Conservation (phyloP, 2,888 invertebrate species). For the Synergus japonicus region DNA sequence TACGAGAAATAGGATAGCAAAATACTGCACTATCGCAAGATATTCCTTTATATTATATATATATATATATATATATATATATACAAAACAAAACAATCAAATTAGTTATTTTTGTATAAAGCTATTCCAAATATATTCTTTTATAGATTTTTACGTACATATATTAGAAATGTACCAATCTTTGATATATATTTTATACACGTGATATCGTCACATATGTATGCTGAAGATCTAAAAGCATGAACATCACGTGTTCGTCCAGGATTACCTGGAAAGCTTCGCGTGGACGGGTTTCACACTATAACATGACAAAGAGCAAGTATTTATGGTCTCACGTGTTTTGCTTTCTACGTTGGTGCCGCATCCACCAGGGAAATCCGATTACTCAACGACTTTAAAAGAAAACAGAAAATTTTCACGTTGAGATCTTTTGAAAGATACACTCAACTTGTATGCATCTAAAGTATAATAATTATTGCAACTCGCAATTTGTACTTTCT, state of each 20-base stretch:
- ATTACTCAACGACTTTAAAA: constrained; percentile 19
- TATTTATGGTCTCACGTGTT: constrained; percentile 32
- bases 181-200: too few relatives aligned
- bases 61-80: too few relatives aligned
- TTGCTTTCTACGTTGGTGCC: constrained; percentile 1
- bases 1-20: too few relatives aligned
- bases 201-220: neutral
- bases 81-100: too few relatives aligned
- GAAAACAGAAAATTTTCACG: constrained; percentile 9
- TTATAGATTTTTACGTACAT: too few relatives aligned
- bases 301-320: constrained; percentile 39
- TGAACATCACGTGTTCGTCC: neutral
- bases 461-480: constrained; percentile 4
- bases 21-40: too few relatives aligned
- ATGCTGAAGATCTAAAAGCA: neutral
- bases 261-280: constrained; percentile 19
- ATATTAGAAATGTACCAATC: too few relatives aligned
- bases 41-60: too few relatives aligned
- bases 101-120: too few relatives aligned
- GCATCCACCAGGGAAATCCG: constrained; percentile 6
- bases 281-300: constrained; percentile 8
- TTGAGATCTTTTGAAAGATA: constrained; percentile 4
- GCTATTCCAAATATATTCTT: too few relatives aligned
- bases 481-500: too few relatives aligned
- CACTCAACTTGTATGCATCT: neutral